These are phyloP conservation scores for Brachyopa scutellaris DNA, from an alignment of 2,888 invertebrate genomes.

Conservation along the genomic window DNA sequence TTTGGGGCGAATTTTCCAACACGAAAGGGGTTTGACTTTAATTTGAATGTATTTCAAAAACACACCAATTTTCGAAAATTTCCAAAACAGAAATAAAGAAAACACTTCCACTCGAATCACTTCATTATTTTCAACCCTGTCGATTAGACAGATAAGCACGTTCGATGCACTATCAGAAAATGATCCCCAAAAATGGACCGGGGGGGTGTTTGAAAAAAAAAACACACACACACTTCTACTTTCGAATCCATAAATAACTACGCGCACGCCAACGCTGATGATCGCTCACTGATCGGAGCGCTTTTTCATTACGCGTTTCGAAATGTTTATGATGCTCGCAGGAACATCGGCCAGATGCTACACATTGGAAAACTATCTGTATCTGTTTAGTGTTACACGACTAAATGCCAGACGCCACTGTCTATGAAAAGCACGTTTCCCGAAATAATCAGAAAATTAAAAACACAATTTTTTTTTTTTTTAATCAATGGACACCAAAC, in stretches of 20 bases:
- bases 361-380: constrained; percentile 15
- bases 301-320: constrained; percentile 27
- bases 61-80: background rate
- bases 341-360: constrained; percentile 42
- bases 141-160: constrained; percentile 62
- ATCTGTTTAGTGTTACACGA: background rate
- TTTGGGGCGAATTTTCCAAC: background rate
- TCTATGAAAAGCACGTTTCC: constrained; percentile 33
- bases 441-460: constrained; percentile 28
- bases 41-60: too few species aligned
- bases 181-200: constrained; percentile 31
- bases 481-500: constrained; percentile 49
- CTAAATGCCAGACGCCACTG: constrained; percentile 52
- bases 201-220: too few species aligned
- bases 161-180: constrained; percentile 10
- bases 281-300: too few species aligned
- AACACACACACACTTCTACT: background rate
- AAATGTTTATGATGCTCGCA: constrained; percentile 22
- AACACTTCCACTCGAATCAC: constrained; percentile 53
- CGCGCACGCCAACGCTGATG: constrained; percentile 55
- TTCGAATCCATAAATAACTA: constrained; percentile 60
- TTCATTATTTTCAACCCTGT: constrained; percentile 23
- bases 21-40: constrained; percentile 15
- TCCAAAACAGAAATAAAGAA: background rate
- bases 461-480: constrained; percentile 7